These are phyloP conservation scores for Hippasteria phrygiana DNA, from an alignment of 53 echinoderm and acorn worm species.

Conservation along the genomic window DNA sequence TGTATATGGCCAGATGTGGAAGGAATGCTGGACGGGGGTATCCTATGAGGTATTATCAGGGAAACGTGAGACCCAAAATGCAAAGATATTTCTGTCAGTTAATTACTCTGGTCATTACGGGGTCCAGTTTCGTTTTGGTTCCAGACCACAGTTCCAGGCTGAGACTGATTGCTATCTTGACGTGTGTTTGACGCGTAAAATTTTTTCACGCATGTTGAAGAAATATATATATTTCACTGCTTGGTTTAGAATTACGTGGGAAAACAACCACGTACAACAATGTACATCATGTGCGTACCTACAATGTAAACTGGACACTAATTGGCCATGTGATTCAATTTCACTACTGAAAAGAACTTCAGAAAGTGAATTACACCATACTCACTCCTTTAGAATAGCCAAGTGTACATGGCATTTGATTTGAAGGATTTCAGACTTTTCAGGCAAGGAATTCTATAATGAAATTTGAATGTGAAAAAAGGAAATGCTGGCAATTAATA, in stretches of 20 bases:
- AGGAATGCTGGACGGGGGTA: neutral
- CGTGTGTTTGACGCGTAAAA: slow-evolving; percentile 26
- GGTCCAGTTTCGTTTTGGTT: slow-evolving; percentile 10
- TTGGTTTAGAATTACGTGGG: slow-evolving; percentile 1
- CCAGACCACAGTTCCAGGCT: neutral
- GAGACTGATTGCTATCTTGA: slow-evolving; percentile 37
- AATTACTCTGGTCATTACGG: slow-evolving; percentile 48
- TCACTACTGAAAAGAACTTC: neutral
- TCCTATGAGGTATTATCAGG: neutral
- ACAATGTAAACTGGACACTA: neutral
- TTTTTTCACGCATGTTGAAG: neutral
- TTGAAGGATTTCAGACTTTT: neutral
- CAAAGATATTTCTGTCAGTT: slow-evolving; percentile 9
- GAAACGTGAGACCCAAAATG: neutral
- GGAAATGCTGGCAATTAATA: too few relatives aligned
- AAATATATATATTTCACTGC: neutral
- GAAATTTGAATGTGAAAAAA: too few relatives aligned
- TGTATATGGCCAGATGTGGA: slow-evolving; percentile 48
- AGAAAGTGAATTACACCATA: too few relatives aligned
- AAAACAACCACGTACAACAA: neutral
- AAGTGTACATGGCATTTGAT: too few relatives aligned
- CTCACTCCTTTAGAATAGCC: too few relatives aligned
- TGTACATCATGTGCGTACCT: neutral
- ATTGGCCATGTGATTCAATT: slow-evolving; percentile 7
- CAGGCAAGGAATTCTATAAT: neutral